Evolutionary conservation across 2,797 vertebrate species (phyloP), one percentile per base, ranked within the genome.

Genomic region (Tragopan temminckii): DNA sequence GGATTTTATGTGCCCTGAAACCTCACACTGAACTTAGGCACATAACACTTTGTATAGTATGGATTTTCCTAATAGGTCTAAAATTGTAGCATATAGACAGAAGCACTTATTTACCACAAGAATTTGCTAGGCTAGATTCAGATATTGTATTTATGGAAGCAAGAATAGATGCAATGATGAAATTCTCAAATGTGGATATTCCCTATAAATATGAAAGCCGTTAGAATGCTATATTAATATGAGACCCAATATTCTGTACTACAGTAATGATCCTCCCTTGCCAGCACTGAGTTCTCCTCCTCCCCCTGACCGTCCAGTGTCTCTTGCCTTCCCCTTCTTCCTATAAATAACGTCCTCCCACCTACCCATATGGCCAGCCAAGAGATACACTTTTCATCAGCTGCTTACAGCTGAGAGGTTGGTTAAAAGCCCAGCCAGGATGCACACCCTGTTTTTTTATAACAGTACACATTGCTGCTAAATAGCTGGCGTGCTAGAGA

Each of bases 401-500:
- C 63, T 88, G n/a, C 31, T 88, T 81, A 79, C 86, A 76, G 75
- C 43, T 23, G 12, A 7, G 8, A 55, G 70, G 52, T 27, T 94
- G 80, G 24, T 93, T 86, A 88, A 70, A 93, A 90, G 46, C 78
- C 83, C 83, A 84, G 38, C 57, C 67, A 81, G 70, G 86, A 91
- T 76, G 80, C 63, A 79, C 59, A 59, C 70, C 40, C 59, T 86
- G 74, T 52, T 81, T 90, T 90, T 88, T 91, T 81, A 21, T 67
- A 72, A 52, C 70, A 57, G 83, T 72, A 52, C 59, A 57, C 61
- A 63, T 31, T 92, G 71, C 90, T 94, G 46, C 58, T 94, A 70
- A 87, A 87, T 87, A 95, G 75, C n/a, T 94, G 92, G 84, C 78
- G 64, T 29, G 71, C 38, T 74, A 38, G 24, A 76, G 89, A 86